These are phyloP conservation scores for Sarcophaga caerulescens DNA, from an alignment of 2,888 invertebrate genomes.

Conservation along the genomic window DNA sequence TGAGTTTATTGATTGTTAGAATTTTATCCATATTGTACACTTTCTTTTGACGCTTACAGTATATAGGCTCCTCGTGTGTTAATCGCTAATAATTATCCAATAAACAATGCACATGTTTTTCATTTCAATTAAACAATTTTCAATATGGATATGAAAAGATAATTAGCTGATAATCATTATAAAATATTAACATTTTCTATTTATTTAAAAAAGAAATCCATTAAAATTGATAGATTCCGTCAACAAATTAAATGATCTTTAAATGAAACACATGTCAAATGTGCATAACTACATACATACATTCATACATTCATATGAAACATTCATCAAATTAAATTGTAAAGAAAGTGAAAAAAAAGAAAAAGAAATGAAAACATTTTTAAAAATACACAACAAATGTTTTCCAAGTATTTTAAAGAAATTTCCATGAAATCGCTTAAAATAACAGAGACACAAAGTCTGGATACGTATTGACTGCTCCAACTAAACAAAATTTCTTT, in stretches of 20 bases:
- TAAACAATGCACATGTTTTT: background rate
- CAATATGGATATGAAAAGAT: background rate
- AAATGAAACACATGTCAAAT: conserved; percentile 55
- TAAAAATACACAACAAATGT: conserved; percentile 37
- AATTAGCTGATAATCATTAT: background rate
- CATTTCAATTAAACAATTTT: conserved; percentile 11
- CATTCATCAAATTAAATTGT: background rate
- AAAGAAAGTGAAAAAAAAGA: background rate
- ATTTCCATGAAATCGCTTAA: conserved; percentile 53
- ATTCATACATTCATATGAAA: background rate
- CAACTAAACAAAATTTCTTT: background rate
- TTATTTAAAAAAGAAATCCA: conserved; percentile 32
- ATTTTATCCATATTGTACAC: too few species aligned
- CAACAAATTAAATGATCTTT: conserved; percentile 41
- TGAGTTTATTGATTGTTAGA: too few species aligned
- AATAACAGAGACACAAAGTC: conserved; percentile 58
- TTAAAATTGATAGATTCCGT: conserved; percentile 36
- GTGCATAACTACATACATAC: too few species aligned
- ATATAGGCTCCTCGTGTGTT: too few species aligned
- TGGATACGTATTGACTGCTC: background rate
- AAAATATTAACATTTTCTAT: conserved; percentile 8
- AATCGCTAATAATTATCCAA: background rate
- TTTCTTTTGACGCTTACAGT: too few species aligned
- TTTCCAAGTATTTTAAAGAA: conserved; percentile 60
- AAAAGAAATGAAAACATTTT: background rate